Conservation (phyloP, 2,113 vertebrate genomes). For the Spea multiplicata region DNA sequence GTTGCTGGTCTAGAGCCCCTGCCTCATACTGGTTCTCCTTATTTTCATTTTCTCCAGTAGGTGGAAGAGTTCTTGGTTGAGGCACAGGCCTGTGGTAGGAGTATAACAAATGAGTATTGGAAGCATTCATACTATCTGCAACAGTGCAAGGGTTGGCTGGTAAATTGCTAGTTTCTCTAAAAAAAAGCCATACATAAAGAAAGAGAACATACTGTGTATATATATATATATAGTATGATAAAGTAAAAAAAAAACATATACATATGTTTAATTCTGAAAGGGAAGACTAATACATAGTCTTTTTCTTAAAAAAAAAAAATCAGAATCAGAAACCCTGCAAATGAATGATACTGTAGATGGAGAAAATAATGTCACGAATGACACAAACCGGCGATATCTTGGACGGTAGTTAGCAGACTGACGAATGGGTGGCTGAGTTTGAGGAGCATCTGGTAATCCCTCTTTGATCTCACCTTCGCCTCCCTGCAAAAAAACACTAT, state of each 20-base stretch:
- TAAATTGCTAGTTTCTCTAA: too few species aligned
- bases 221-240: too few species aligned
- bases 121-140: too few species aligned
- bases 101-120: not conserved
- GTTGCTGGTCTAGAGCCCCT: constrained; percentile 59
- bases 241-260: too few species aligned
- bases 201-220: too few species aligned
- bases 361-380: not conserved
- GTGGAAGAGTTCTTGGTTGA: constrained; percentile 60
- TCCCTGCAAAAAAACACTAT: constrained; percentile 52
- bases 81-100: constrained; percentile 2
- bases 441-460: constrained; percentile 65
- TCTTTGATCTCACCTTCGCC: constrained; percentile 73
- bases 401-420: constrained; percentile 67
- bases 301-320: too few species aligned
- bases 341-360: too few species aligned
- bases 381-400: constrained; percentile 65
- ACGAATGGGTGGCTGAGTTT: constrained; percentile 60
- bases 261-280: too few species aligned
- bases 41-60: constrained; percentile 64
- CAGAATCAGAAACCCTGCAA: too few species aligned
- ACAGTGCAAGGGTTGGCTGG: too few species aligned
- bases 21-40: constrained; percentile 70
- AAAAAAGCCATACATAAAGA: too few species aligned
- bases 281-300: too few species aligned